Base-by-base conservation (phyloP, 2,888 invertebrate species). In the Acronicta aceris region DNA sequence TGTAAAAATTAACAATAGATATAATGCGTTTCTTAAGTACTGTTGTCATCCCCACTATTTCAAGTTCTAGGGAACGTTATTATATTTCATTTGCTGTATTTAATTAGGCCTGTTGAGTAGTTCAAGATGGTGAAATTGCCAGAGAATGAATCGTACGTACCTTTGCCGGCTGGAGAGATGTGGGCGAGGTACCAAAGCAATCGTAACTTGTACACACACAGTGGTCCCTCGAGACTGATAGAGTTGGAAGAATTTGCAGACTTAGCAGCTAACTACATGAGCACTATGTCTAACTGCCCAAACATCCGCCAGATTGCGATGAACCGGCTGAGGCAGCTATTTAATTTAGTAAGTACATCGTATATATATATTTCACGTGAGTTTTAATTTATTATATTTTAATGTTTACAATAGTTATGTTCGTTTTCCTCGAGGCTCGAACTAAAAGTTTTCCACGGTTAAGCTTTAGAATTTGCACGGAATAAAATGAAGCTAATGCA, bases 181-280 rank as follows among this genome's bases (percentile, higher is more conserved):
- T 59, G 50, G 53, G 47, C 25, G 6, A 49, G 47, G 10, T 54
- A 56, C 27, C 56, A 59, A 6, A 42, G 21, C 0, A 43, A 57
- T 21, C 59, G 49, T 1, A 13, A 48, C 17, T 21, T 69, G 4
- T 60, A 38, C 49, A 12, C n/a, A n/a, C 41, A 57, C 25, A 7
- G 13, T 5, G 48, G 50, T 0, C 67, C 65, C 5, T 49, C 55
- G 12, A 65, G 38, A 15, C 57, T 83, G 9, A 21, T 68, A 8
- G 78, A 82, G 15, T 45, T 83, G 41, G 82, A 83, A 42, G 48
- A 72, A 38, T 64, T 76, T 12, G 81, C 81, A 2, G 65, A 74
- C 5, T 30, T 65, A 10, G 69, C 74, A 8, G 73, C 74, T 7
- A 51, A 25, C 13, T 63, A 63, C 43, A 76, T 78, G 59, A 56